Base-by-base conservation (phyloP, 2,888 invertebrate genomes). In the Meganola albula region DNA sequence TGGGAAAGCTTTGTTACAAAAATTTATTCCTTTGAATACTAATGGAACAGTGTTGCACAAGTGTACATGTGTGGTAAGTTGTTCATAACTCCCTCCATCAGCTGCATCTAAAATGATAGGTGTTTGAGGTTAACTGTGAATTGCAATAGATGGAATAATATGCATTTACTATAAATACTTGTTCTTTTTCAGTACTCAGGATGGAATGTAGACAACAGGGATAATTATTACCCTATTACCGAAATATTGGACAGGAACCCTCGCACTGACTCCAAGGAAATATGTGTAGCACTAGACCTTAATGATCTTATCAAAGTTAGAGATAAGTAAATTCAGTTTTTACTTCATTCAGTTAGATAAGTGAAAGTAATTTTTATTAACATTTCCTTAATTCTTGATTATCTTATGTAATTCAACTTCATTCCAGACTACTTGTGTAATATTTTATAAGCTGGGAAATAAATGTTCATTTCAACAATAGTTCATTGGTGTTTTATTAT, bases 1-100 rank as follows among this genome's bases (percentile, higher is more conserved):
- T 73, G 89, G 89, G 24, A 90, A 90, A 60, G 88, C 89, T 40
- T 80, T 91, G 59, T 66, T 91, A 52, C 91, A 91, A 63, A 91
- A 91, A 62, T 91, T 89, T 72, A 89, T 91, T 53, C 88, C 90
- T 18, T 87, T 88, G 76, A 87, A 88, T 63, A 86, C 88, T 40
- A 86, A 78, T 69, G 89, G 88, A 40, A 87, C 85, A 62, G 68
- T 79, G 24, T 67, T 88, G 33, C 89, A 90, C 66, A 88, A 88
- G 67, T 89, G 88, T 58, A 89, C 89, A 54, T 89, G 89, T 63
- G 89, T 89, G 63, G 90, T 89, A 64, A 83, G 88, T 72, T 30
- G 21, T 30, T 30, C n/a, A 16, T 34, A 20, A 10, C 28, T 12
- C 10, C 20, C 24, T 40, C 11, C 10, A 24, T 25, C 9, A 13